Evolutionary conservation across 1,140 invertebrate species (phyloP).

Genomic region (Lepidurus couesii): DNA sequence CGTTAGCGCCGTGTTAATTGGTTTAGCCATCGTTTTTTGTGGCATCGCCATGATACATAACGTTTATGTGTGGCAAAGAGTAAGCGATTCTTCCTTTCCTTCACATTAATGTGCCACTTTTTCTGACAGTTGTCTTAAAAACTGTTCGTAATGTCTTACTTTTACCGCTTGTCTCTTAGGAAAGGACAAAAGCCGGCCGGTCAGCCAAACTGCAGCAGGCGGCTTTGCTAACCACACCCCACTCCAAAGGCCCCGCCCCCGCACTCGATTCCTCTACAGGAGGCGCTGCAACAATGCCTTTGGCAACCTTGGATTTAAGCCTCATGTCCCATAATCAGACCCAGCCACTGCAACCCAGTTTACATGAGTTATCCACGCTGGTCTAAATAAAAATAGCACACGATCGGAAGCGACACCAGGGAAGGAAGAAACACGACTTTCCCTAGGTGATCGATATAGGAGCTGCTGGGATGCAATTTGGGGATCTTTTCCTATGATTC

Average conservation of each 20-base stretch:
- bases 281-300: constrained; percentile 52
- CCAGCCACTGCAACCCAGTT: constrained; percentile 51
- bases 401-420: background rate
- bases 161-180: constrained; percentile 41
- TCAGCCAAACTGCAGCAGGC: constrained; percentile 36
- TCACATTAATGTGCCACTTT: background rate
- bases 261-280: constrained; percentile 40
- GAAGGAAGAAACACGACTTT: no score
- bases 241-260: constrained; percentile 39
- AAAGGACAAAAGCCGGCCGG: constrained; percentile 57
- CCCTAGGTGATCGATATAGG: constrained; percentile 1
- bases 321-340: constrained; percentile 47
- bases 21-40: constrained; percentile 82
- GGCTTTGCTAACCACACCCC: constrained; percentile 40
- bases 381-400: constrained; percentile 45
- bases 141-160: background rate
- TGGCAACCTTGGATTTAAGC: constrained; percentile 58
- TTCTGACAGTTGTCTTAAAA: no score
- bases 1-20: constrained; percentile 79
- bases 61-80: constrained; percentile 87
- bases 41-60: constrained; percentile 89
- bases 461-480: background rate
- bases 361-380: constrained; percentile 63
- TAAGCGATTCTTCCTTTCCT: constrained; percentile 46
- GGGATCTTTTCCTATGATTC: background rate